Evolutionary conservation across 2,888 invertebrate species (phyloP), one percentile per base, ranked within the genome.

Genomic region (Agapostemon virescens): DNA sequence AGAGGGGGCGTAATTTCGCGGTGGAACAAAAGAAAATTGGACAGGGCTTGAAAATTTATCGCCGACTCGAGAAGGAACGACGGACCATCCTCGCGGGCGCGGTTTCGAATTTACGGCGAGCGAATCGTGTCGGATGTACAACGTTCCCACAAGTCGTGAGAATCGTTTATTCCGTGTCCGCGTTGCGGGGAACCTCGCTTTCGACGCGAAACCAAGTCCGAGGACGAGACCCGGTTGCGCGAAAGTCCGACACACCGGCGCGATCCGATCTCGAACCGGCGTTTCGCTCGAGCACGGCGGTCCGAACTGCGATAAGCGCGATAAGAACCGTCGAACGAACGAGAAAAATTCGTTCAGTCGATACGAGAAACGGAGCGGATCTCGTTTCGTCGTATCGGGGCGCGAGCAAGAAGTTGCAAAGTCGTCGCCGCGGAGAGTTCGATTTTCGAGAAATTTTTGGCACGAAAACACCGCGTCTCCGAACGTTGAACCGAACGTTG

Each of bases 91-190:
- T 79, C 23, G 36, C 36, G 63, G 71, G 55, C 63, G 79, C 69
- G 79, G 79, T 79, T 79, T 72, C 63, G 55, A 69, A 79, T 79
- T 72, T 79, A 69, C 68, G 49, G 58, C 73, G 64, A 72, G 55
- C 23, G 74, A 74, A 74, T 69, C 69, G 45, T 69, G 69, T 55
- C 52, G 68, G 64, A 74, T 38, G 67, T 23, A 58, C 66, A 13
- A 23, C 20, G 71, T 81, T 81, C 81, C 81, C 81, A 81, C 81
- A 81, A 81, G 30, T 64, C 75, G 81, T 81, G 81, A 75, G 81
- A 81, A 81, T 75, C 75, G 20, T 80, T 80, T 69, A 42, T 69
- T 71, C 81, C 68, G 30, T 52, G 45, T 70, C 30, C 74, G 33
- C 17, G 42, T 52, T 42, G 69, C 66, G 55, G 74, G 49, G 69